These are phyloP conservation scores for Chaetogeoica ovagalla DNA, from an alignment of 2,888 invertebrate genomes.

Conservation along the genomic window DNA sequence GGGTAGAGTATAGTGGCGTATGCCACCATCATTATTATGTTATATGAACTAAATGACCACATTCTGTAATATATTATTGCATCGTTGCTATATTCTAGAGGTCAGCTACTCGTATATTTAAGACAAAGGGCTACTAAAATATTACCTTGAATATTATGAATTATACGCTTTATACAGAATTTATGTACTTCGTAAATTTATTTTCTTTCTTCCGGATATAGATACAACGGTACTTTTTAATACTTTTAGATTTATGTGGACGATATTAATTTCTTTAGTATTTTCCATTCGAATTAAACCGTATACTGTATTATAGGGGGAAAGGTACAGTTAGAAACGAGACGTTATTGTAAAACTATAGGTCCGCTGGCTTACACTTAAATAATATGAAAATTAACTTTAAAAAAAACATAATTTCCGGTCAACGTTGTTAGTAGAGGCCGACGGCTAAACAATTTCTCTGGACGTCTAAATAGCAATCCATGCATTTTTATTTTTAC, in stretches of 20 bases:
- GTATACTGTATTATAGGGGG: too few relatives aligned
- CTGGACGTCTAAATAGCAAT: background rate
- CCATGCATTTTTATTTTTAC: constrained; percentile 15
- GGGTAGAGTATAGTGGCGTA: too few relatives aligned
- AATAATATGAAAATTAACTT: constrained; percentile 17
- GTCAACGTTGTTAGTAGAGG: background rate
- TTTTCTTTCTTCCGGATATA: background rate
- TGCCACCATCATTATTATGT: too few relatives aligned
- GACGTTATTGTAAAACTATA: constrained; percentile 7
- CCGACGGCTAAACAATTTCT: background rate
- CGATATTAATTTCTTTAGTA: background rate
- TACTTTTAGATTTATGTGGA: background rate
- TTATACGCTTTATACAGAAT: background rate
- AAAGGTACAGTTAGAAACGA: background rate
- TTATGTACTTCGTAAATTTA: background rate
- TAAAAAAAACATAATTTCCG: constrained; percentile 22
- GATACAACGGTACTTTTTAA: background rate
- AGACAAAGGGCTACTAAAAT: background rate
- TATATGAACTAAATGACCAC: too few relatives aligned
- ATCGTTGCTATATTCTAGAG: too few relatives aligned
- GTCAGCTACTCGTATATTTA: too few relatives aligned
- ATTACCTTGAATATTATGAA: background rate
- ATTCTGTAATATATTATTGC: too few relatives aligned
- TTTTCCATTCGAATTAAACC: constrained; percentile 2
- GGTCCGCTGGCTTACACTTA: background rate